Base-by-base conservation (phyloP, 2,113 vertebrate genomes). In the Cygnus atratus region DNA sequence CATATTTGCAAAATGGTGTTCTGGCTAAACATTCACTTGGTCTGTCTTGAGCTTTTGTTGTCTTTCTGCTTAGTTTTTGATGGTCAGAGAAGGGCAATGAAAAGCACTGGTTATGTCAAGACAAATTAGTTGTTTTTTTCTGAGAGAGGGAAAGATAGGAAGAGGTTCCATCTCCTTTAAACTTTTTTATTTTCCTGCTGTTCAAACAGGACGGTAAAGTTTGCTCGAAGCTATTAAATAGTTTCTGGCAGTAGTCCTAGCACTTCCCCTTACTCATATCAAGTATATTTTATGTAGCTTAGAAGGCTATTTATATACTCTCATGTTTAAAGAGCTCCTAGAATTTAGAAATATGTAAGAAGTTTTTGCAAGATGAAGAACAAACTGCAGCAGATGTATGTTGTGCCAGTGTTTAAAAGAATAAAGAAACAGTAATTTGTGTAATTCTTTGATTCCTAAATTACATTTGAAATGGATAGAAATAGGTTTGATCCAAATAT, bases 291-390 rank as follows among this genome's bases (percentile, higher is more conserved):
- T 93, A 85, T 87, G 55, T 84, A 77, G 55, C 55, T 93, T 31
- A 73, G 52, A 59, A 82, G 15, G n/a, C 16, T 72, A 59, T 87
- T 95, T 83, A 80, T 89, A 66, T 68, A 74, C 13, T 65, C n/a
- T 95, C 44, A 88, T 79, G 43, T 86, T 87, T 90, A 93, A 96
- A 96, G 41, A 71, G 26, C 66, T 81, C 75, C 48, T 43, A 92
- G 81, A 90, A 72, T 73, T 96, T 72, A 62, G 55, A 67, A 62
- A 61, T 87, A 35, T 33, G 63, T 43, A 2, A 67, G 59, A 46
- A 74, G 33, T 62, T 95, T 95, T 92, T 85, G 19, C 33, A 91
- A 77, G 54, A 67, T 57, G 17, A n/a, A 76, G 65, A 88, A 84
- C 72, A 63, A 71, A 31, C 54, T 88, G 43, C 39, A 66, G 63